Conservation (phyloP, 1,140 invertebrate species). For the Melanaphis sacchari region DNA sequence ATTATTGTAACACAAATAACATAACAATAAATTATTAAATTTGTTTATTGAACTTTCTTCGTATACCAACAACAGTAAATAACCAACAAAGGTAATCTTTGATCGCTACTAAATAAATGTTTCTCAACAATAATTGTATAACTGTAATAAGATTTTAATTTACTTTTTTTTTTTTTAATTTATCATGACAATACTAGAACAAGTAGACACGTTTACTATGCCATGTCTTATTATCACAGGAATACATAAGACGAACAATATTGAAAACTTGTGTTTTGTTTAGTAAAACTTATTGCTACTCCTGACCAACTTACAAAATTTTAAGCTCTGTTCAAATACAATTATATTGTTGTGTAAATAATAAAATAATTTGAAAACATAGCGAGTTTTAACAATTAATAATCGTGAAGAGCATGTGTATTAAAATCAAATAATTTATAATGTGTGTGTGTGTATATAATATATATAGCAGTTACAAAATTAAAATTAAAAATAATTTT, state of each 20-base stretch:
- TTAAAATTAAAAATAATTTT: neutral
- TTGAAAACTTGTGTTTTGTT: neutral
- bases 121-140: neutral
- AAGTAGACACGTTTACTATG: neutral
- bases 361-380: neutral
- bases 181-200: neutral
- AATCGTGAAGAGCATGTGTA: neutral
- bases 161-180: too few species aligned
- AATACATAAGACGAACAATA: neutral
- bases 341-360: neutral
- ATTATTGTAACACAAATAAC: neutral
- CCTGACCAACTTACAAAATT: neutral
- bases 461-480: neutral
- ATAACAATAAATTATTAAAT: neutral
- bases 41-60: neutral
- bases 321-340: neutral
- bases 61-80: neutral
- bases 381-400: neutral
- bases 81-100: too few species aligned
- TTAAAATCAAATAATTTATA: neutral
- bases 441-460: too few species aligned
- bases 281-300: neutral
- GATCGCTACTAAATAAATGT: neutral
- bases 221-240: neutral
- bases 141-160: neutral